Conservation (phyloP, 1,140 invertebrate genomes). For the silkworm (Bombyx mori) region DNA sequence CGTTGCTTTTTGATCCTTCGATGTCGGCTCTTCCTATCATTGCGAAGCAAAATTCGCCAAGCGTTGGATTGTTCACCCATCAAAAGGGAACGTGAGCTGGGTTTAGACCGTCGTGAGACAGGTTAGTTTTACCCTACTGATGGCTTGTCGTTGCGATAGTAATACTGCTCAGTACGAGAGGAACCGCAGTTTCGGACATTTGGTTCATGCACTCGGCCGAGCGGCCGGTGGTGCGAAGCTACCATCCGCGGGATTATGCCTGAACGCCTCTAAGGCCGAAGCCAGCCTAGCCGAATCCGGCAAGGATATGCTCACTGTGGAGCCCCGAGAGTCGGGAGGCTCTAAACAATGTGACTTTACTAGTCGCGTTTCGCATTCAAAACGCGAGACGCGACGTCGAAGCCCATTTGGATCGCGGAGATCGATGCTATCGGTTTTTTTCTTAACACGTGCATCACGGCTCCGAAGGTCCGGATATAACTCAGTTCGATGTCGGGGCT, state of each 20-base stretch:
- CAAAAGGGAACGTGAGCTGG: constrained; percentile 83
- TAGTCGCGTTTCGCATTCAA: no score
- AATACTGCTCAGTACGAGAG: constrained; percentile 74
- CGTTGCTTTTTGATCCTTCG: constrained; percentile 78
- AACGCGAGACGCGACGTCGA: no score
- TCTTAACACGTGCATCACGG: no score
- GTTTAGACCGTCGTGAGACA: constrained; percentile 87
- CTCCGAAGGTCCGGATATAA: no score
- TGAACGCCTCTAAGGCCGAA: constrained; percentile 88
- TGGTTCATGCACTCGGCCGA: constrained; percentile 80
- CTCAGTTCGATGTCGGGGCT: no score
- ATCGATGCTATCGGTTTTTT: no score
- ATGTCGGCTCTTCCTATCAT: constrained; percentile 88
- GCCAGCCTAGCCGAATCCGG: constrained; percentile 76
- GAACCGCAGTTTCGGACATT: constrained; percentile 82
- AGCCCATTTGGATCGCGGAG: no score
- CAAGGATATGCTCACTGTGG: no score
- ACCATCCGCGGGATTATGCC: constrained; percentile 86
- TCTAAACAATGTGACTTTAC: no score
- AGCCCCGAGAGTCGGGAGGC: no score
- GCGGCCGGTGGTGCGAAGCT: constrained; percentile 80
- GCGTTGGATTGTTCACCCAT: constrained; percentile 78
- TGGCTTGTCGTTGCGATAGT: constrained; percentile 70
- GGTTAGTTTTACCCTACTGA: constrained; percentile 80
- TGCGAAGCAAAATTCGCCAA: constrained; percentile 85